Evolutionary conservation across 53 echinoderm and acorn worm species (phyloP).

Genomic region (Echinometra lucunter): DNA sequence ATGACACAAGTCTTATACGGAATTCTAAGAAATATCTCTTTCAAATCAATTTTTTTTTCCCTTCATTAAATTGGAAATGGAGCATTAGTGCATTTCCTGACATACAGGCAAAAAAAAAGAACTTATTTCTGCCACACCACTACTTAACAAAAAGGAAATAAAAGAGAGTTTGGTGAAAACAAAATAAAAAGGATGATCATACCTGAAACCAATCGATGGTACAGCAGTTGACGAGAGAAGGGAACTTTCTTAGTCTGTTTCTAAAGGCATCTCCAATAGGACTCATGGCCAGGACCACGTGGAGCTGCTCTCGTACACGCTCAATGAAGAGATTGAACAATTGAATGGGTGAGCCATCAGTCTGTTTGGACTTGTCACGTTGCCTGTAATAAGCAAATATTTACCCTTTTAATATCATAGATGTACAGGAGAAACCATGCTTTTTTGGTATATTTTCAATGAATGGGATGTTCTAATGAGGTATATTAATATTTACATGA

Average conservation of each 20-base stretch:
- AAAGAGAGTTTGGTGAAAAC: no score
- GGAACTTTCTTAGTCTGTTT: conserved; percentile 96
- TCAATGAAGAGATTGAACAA: conserved; percentile 99
- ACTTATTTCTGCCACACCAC: background rate
- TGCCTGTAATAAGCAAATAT: conserved; percentile 67
- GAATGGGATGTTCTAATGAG: no score
- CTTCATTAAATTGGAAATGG: background rate
- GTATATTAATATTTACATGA: no score
- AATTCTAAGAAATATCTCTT: background rate
- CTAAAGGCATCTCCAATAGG: conserved; percentile 98
- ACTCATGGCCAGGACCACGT: conserved; percentile 96
- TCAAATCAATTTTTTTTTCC: background rate
- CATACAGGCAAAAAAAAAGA: no score
- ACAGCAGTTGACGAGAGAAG: conserved; percentile 97
- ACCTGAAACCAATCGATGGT: conserved; percentile 99
- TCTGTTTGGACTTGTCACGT: conserved; percentile 94
- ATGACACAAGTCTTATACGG: background rate
- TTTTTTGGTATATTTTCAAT: background rate
- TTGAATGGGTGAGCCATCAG: conserved; percentile 87
- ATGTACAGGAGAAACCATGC: background rate
- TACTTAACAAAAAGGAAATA: background rate
- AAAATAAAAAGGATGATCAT: background rate
- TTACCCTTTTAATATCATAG: background rate
- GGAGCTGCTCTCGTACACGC: conserved; percentile 92
- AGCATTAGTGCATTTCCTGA: background rate